A percentile compares a stretch with the other conserved stretches of the same genome.
Evolutionary conservation across 2,888 invertebrate species (phyloP).

Genomic region (Penaeus monodon): DNA sequence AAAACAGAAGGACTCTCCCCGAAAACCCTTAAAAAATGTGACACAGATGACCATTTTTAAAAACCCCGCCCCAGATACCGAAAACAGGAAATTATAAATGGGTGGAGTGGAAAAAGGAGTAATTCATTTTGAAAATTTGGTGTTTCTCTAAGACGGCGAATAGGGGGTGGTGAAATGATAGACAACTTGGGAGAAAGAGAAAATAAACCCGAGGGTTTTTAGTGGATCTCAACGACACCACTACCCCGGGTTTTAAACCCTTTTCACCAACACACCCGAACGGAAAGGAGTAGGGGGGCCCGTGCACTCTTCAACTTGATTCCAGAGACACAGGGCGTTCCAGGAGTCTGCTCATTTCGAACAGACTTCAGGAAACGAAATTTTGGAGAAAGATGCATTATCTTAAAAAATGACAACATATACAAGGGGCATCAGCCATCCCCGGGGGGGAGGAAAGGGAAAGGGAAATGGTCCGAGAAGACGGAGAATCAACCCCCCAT

Average conservation of each 20-base stretch:
- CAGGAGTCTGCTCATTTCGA: conserved; percentile 18
- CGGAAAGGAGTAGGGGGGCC: conserved; percentile 28
- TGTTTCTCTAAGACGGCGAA: conserved; percentile 12
- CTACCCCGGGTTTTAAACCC: conserved; percentile 44
- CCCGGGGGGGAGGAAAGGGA: too few species aligned
- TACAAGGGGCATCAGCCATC: too few species aligned
- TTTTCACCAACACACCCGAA: conserved; percentile 42
- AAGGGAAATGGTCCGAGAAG: too few species aligned
- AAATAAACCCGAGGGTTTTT: conserved; percentile 19
- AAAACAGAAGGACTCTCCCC: conserved; percentile 29
- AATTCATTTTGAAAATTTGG: conserved; percentile 9
- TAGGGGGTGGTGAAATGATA: not conserved
- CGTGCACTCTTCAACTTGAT: conserved; percentile 17
- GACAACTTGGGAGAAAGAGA: conserved; percentile 31
- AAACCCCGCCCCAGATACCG: not conserved
- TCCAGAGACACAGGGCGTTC: conserved; percentile 26
- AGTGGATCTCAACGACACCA: conserved; percentile 31
- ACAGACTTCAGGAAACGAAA: conserved; percentile 2
- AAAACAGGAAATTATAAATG: conserved; percentile 9
- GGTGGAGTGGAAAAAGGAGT: conserved; percentile 32
- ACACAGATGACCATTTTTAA: conserved; percentile 18
- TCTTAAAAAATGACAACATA: too few species aligned
- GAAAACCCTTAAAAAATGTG: conserved; percentile 27
- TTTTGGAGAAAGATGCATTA: too few species aligned
- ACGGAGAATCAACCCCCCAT: too few species aligned